Conservation (phyloP, 2,113 vertebrate species). For the Pterocles gutturalis region DNA sequence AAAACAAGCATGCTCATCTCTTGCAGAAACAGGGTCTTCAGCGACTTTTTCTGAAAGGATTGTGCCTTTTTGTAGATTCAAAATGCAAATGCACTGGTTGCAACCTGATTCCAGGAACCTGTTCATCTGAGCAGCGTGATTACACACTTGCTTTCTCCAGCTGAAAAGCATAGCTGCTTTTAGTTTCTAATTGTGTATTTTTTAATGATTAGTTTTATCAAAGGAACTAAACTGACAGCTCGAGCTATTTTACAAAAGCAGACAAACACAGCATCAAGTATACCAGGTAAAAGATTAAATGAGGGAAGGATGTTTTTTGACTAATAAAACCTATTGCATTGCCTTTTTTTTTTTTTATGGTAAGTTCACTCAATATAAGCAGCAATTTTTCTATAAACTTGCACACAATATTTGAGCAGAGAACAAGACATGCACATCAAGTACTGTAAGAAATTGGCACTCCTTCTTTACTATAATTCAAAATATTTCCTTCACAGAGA, state of each 20-base stretch:
- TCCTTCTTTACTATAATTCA: background rate
- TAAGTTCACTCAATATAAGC: background rate
- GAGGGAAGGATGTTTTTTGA: background rate
- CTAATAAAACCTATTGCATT: background rate
- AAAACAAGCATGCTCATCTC: background rate
- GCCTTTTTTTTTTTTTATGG: background rate
- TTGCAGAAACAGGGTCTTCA: background rate
- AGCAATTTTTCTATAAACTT: background rate
- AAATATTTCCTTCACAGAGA: background rate
- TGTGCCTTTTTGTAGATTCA: background rate
- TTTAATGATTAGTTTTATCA: slow-evolving; percentile 36
- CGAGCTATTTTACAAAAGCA: slow-evolving; percentile 7
- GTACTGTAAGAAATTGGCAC: background rate
- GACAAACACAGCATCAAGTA: background rate
- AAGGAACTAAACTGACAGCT: background rate
- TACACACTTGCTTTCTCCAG: background rate
- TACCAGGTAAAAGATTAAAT: background rate
- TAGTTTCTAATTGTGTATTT: background rate
- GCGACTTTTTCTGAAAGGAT: background rate
- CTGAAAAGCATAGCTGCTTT: background rate
- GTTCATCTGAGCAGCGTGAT: background rate
- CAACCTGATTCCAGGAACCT: background rate
- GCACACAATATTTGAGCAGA: background rate
- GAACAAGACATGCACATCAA: background rate
- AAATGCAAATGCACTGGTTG: background rate